Conservation (phyloP, 2,113 vertebrate species). For the Cyanoliseus patagonus region DNA sequence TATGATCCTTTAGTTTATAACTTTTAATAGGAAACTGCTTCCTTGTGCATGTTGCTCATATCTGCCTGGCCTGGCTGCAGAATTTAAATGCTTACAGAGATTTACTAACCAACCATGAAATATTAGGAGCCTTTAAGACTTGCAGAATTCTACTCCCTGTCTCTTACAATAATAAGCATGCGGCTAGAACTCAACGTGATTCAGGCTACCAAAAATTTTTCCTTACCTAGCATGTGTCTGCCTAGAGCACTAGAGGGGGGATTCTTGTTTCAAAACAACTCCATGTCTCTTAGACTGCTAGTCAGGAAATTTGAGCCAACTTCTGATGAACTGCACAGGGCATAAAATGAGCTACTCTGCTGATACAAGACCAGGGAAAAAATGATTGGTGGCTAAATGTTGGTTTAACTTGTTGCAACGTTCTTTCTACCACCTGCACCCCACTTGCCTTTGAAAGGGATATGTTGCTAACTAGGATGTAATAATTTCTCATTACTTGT, state of each 20-base stretch:
- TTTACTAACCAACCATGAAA: neutral
- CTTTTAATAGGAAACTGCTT: conserved; percentile 5
- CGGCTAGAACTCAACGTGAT: neutral
- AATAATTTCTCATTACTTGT: neutral
- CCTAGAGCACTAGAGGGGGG: neutral
- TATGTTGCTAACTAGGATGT: neutral
- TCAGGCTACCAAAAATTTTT: neutral
- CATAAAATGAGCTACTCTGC: neutral
- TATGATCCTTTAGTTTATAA: conserved; percentile 53
- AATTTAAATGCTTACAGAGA: neutral
- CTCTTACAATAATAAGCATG: neutral
- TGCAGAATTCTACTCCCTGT: neutral
- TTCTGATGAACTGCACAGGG: neutral
- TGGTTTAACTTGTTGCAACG: neutral
- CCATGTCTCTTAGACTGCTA: fast-evolving
- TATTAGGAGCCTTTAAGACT: neutral
- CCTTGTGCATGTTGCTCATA: conserved; percentile 9
- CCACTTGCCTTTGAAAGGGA: neutral
- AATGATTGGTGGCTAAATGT: neutral
- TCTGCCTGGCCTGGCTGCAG: neutral
- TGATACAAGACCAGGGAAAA: neutral
- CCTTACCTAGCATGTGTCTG: neutral
- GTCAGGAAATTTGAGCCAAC: neutral
- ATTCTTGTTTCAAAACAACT: neutral
- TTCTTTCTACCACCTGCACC: neutral